Percentiles rank a stretch among this genome's conserved stretches.
Conservation (phyloP, 2,113 vertebrate species). For the Vanacampus margaritifer region DNA sequence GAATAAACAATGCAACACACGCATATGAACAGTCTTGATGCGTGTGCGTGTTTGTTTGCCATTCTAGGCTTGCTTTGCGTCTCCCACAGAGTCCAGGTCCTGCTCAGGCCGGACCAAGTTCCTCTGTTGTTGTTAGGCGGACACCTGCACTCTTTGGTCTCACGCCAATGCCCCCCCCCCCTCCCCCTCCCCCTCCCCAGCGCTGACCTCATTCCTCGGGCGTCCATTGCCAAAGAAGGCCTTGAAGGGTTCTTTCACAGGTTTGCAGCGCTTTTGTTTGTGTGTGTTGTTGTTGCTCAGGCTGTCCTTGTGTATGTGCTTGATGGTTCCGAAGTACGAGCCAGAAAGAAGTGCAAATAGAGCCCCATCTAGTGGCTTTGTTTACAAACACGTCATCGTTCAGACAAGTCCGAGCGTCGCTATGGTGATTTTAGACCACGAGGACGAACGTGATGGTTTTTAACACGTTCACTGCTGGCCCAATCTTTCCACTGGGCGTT, state of each 20-base stretch:
- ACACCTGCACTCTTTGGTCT: conserved; percentile 69
- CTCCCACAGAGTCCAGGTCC: conserved; percentile 42
- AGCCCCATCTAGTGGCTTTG: conserved; percentile 52
- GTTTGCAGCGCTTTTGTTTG: conserved; percentile 36
- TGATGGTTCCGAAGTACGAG: conserved; percentile 24
- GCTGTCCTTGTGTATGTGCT: conserved; percentile 23
- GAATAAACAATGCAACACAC: conserved; percentile 34
- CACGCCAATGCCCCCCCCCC: conserved; percentile 49
- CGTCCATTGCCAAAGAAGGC: conserved; percentile 41
- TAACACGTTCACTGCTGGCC: background rate
- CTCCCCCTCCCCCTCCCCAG: conserved; percentile 42
- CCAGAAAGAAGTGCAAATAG: conserved; percentile 21
- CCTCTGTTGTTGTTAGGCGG: conserved; percentile 55
- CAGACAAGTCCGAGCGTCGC: background rate
- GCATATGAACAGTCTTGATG: conserved; percentile 3
- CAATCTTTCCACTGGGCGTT: no score
- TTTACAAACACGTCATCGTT: background rate
- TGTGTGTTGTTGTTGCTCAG: conserved; percentile 21
- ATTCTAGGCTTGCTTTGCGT: conserved; percentile 43
- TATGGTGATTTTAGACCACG: background rate
- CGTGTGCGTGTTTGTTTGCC: conserved; percentile 32
- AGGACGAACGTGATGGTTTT: background rate
- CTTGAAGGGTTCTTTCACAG: conserved; percentile 48
- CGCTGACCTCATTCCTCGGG: conserved; percentile 38
- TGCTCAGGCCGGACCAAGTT: conserved; percentile 52